Base-by-base conservation (phyloP, 2,888 invertebrate genomes). In the Rutpela maculata region DNA sequence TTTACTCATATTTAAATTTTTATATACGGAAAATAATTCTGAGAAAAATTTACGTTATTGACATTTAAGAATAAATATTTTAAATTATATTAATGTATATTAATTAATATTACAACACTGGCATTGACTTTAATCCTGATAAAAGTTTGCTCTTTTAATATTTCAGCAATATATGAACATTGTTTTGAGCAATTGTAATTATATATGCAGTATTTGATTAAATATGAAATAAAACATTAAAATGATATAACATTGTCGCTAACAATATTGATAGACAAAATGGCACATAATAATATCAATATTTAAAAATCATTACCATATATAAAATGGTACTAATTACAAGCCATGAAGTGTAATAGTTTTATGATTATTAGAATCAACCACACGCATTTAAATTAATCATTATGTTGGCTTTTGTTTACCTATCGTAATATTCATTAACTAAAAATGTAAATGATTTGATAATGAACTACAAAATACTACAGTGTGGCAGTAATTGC, bases 371-470 rank as follows among this genome's bases (percentile, higher is more conserved):
- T 68, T 55, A 57, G 56, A 70, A 18, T 22, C 70, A 70, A 60
- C 19, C 70, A 60, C 60, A 19, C 60, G 60, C 70, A 70, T 70
- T 70, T 70, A 38, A 62, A 70, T 60, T 19, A 35, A 59, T 70
- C 59, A 70, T 70, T 70, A 70, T 17, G n/a, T 35, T 50, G 43
- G 43, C 19, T 22, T 43, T 70, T 18, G 60, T 60, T 70, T 43
- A 59, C 38, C 60, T 38, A 18, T 22, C n/a, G n/a, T 18, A 50
- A 70, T 60, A 70, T 60, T n/a, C 70, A 43, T 70, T 70, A 62
- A 69, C 15, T 59, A 31, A 38, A 35, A 69, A 31, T 59, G 31
- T 38, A 70, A 70, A 70, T 19, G 43, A 70, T 35, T 70, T 18
- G 59, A 38, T 43, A 70, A 19, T 43, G 57, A 60, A 70, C 60